Conservation (phyloP, 1,140 invertebrate species). For the Melipona quadrifasciata region DNA sequence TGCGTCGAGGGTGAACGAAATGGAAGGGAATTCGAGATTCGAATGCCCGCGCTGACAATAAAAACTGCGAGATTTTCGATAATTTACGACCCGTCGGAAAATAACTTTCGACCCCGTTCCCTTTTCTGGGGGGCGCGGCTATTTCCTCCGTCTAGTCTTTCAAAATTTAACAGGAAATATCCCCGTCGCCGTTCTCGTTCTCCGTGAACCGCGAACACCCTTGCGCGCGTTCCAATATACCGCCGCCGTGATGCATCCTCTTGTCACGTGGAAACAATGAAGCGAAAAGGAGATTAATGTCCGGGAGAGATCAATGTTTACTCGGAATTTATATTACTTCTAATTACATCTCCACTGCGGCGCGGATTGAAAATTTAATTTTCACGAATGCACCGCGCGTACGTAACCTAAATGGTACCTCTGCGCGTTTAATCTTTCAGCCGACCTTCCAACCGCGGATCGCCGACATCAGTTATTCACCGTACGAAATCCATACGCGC, state of each 20-base stretch:
- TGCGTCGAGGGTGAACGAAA: slow-evolving; percentile 37
- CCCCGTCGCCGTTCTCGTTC: background rate
- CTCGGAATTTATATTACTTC: no score
- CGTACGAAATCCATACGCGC: background rate
- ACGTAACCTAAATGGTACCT: no score
- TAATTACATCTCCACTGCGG: no score
- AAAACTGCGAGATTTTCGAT: slow-evolving; percentile 29
- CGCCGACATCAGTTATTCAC: no score
- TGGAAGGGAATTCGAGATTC: slow-evolving; percentile 23
- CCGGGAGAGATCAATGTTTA: no score
- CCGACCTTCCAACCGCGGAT: no score
- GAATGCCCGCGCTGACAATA: slow-evolving; percentile 34
- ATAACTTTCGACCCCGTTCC: background rate
- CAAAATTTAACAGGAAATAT: background rate
- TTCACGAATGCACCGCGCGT: no score
- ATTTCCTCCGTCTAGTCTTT: background rate
- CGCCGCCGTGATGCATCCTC: no score
- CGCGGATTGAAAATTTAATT: no score
- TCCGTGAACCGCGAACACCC: background rate
- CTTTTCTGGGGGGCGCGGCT: background rate
- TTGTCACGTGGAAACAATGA: no score
- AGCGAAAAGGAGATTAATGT: no score
- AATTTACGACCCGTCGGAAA: slow-evolving; percentile 19
- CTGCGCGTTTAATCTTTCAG: no score
- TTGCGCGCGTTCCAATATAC: background rate